Percentiles rank a stretch among this genome's conserved stretches.
phyloP scores from a whole-genome alignment of 2,797 vertebrate species.

The Halcyon smyrnensis region DNA sequence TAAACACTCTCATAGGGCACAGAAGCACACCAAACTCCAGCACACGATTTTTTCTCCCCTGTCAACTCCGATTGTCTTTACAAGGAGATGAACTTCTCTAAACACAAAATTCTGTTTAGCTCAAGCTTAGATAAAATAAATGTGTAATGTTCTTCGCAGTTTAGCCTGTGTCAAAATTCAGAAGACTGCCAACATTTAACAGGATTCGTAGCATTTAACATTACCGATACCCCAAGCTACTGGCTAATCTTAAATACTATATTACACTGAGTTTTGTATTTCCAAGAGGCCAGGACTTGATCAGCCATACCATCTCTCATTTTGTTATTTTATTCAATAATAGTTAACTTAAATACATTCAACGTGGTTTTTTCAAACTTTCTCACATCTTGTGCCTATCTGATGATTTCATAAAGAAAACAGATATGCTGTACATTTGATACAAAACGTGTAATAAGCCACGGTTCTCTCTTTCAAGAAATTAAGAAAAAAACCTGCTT shows the following conservation, averaged over 20 bases:
- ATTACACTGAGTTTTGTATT: not conserved
- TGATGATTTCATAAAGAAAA: slow-evolving; percentile 59
- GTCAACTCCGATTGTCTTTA: not conserved
- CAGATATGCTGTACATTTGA: not conserved
- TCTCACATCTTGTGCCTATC: not conserved
- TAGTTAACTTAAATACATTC: not conserved
- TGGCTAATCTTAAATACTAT: not conserved
- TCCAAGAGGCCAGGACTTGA: not conserved
- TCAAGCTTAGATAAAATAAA: not conserved
- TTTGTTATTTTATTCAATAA: slow-evolving; percentile 4
- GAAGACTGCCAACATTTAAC: not conserved
- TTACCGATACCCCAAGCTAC: not conserved
- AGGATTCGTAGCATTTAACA: not conserved
- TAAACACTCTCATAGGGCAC: not conserved
- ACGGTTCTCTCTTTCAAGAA: not conserved
- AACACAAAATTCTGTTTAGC: not conserved
- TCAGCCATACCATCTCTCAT: not conserved
- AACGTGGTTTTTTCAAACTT: slow-evolving; percentile 17
- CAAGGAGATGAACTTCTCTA: not conserved
- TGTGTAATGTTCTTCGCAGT: not conserved
- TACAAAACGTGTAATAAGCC: not conserved
- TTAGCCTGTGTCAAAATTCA: not conserved
- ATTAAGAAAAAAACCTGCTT: not conserved
- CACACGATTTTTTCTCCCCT: not conserved
- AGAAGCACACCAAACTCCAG: not conserved